Base-by-base conservation (phyloP, 2,888 invertebrate species). In the Cetonia aurata region DNA sequence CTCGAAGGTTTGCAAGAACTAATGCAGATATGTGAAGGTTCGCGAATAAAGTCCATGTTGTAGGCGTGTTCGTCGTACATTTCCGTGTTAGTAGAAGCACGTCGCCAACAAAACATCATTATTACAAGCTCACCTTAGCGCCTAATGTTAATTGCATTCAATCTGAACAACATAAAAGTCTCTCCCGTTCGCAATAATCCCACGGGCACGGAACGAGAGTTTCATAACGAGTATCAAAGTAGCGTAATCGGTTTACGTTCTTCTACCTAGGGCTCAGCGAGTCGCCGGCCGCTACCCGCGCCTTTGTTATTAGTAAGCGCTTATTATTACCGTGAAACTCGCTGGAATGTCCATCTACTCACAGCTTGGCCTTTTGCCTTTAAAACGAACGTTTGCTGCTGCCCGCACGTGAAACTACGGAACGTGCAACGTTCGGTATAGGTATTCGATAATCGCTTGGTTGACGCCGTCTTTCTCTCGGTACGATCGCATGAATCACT, bases 161-260 rank as follows among this genome's bases (percentile, higher is more conserved):
- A 44, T 59, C 37, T 25, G 55, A n/a, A 44, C n/a, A 13, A 59
- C 10, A 37, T 37, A 17, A 57, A 57, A 59, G 15, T 59, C 59
- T 59, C 59, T 25, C 44, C 13, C 59, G 44, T 25, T 59, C 19
- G 46, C 19, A 59, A 59, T 59, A 59, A 25, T n/a, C 25, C 59
- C 25, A 25, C 25, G 25, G 25, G 25, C 25, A 25, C 25, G 25
- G 25, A 25, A 15, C 10, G 19, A 17, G 44, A 25, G 31, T 59
- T 59, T 59, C 59, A 44, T 19, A 59, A 59, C 25, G 4, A 25
- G 25, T 59, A 59, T 44, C 46, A 59, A 46, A 55, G 33, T 59
- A 46, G 19, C 59, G n/a, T 59, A 59, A 59, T 59, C 59, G 59
- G 46, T 59, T 59, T 59, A 59, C 44, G 59, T 59, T 59, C 46